These are phyloP conservation scores for Chalcis sispes DNA, from an alignment of 2,888 invertebrate genomes.

Conservation along the genomic window DNA sequence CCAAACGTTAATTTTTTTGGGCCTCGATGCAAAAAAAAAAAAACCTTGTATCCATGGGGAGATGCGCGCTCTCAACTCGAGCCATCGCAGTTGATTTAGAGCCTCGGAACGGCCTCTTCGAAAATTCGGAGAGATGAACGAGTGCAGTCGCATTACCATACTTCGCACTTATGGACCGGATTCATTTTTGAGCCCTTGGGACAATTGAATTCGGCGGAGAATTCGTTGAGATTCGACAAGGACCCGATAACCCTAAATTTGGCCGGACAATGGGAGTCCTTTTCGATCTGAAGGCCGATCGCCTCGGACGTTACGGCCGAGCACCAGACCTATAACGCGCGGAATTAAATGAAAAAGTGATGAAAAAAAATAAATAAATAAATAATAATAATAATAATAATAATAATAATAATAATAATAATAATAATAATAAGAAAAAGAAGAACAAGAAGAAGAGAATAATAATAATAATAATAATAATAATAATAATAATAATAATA, in stretches of 20 bases:
- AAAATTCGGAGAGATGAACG: not conserved
- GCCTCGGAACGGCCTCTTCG: constrained; percentile 9
- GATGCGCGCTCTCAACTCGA: not conserved
- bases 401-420: not conserved
- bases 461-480: too few relatives aligned
- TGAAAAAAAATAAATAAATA: not conserved
- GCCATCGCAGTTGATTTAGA: constrained; percentile 10
- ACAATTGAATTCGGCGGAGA: constrained; percentile 88
- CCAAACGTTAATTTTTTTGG: constrained; percentile 22
- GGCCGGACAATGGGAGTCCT: constrained; percentile 94
- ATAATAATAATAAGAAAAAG: not conserved
- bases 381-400: constrained; percentile 14
- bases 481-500: too few relatives aligned
- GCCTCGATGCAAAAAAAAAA: not conserved
- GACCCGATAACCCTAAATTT: constrained; percentile 91
- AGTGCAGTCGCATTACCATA: constrained; percentile 83
- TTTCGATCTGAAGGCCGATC: constrained; percentile 89
- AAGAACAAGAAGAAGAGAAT: not conserved
- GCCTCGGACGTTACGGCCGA: constrained; percentile 91
- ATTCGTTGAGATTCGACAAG: constrained; percentile 90
- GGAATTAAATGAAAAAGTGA: not conserved
- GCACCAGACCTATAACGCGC: constrained; percentile 89
- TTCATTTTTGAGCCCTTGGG: constrained; percentile 88
- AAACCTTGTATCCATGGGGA: not conserved
- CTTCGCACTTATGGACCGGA: constrained; percentile 89